Base-by-base conservation (phyloP, 2,797 vertebrate species). In the Protosalanx chinensis region DNA sequence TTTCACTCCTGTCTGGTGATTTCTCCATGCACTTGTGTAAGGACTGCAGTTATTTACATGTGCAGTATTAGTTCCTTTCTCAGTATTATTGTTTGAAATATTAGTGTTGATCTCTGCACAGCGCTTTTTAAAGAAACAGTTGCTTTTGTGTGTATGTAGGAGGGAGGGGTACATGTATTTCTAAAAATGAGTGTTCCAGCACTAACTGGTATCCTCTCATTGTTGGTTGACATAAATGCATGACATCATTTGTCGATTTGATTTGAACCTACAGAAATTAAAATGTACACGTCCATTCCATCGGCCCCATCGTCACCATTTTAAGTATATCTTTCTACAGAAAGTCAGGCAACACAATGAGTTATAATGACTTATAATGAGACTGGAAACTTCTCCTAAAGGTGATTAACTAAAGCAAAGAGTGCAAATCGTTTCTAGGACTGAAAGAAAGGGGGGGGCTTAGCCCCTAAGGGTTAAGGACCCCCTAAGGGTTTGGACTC, bases 341-440 rank as follows among this genome's bases (percentile, higher is more conserved):
- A 76, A 66, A 67, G 46, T 37, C 68, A 74, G 65, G 59, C 70
- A 76, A 76, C 74, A 69, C 41, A 62, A 57, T 64, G 37, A 64
- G 73, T 78, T 71, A 64, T 64, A 81, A 71, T 79, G 79, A 82
- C 71, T 67, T 68, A 27, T 27, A 27, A 27, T 74, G 46, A 83
- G 90, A 90, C 88, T 79, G 86, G 88, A 88, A 89, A 85, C 77
- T 91, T 92, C 92, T 81, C 85, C 84, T 78, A 82, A 85, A 84
- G 74, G 87, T 90, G 85, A 93, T 90, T 92, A 64, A 37, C 77
- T 63, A 88, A 79, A 73, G 76, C 76, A 88, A 86, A 85, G 90
- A 95, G 95, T 97, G 94, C 95, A 96, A 96, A n/a, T n/a, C 23
- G 23, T 27, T 27, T 27, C 23, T 27, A 27, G 23, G 23, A 27